Base-by-base conservation (phyloP, 2,113 vertebrate species). In the Brachyistius frenatus region DNA sequence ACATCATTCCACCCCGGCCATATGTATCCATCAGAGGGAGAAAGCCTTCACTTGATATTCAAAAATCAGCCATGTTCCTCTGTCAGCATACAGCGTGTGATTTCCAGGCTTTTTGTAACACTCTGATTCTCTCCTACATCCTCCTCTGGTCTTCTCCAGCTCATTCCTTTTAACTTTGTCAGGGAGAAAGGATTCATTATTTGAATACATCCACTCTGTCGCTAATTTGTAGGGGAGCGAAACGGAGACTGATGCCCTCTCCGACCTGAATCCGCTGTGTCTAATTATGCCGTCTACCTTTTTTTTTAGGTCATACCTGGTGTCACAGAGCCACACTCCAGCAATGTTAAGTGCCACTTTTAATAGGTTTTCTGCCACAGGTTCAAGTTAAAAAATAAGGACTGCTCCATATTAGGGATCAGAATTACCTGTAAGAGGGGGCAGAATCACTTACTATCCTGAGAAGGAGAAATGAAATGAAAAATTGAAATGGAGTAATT, bases 211-310 rank as follows among this genome's bases (percentile, higher is more conserved):
- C 70, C 62, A 15, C 73, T 78, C 81, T 70, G 75, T 86, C 58
- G 62, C 83, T 92, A 93, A 92, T 90, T 92, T 87, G 80, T 77
- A 83, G 65, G 79, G 80, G 70, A 86, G 74, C 56, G 83, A 85
- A 90, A 81, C 46, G 76, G 67, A 88, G 84, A 86, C 70, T 14
- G 86, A 88, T 90, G 85, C 79, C 81, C 83, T 83, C 78, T 75
- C 63, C 73, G 90, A 90, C 92, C 92, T 78, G 68, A 92, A 81
- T 89, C 80, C 83, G 79, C 77, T 73, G 65, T 63, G 80, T 90
- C 90, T 92, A 93, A 93, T 94, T 93, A 93, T 86, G 58, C 80
- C 44, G 64, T 74, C 85, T 89, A 79, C 87, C 57, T 84, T 85
- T 91, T 11, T 11, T 81, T 90, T 88, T 89, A 74, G 85, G 91